A percentile compares a stretch with the other conserved stretches of the same genome.
Evolutionary conservation across 2,797 vertebrate genomes (phyloP).

Genomic region (Sarcoramphus papa): DNA sequence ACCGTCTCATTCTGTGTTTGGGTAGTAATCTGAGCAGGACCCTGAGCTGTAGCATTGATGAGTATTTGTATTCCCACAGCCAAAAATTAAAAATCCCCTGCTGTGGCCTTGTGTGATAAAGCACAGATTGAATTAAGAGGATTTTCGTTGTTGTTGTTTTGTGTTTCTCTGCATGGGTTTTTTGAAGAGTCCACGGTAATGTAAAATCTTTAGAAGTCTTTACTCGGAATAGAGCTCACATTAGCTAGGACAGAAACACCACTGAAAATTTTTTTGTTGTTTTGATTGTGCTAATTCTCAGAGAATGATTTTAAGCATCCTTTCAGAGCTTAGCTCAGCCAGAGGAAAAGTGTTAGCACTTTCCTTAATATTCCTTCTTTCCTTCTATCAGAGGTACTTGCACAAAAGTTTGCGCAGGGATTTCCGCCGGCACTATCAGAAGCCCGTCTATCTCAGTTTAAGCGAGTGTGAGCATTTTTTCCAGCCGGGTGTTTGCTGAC

Average conservation of each 20-base stretch:
- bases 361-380: not conserved
- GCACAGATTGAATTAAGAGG: slow-evolving; percentile 46
- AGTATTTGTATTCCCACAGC: slow-evolving; percentile 33
- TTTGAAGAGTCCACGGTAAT: not conserved
- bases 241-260: not conserved
- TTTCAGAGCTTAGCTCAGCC: not conserved
- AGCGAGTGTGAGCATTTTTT: not conserved
- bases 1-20: not conserved
- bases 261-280: not conserved
- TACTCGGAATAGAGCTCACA: not conserved
- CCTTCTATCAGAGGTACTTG: not conserved
- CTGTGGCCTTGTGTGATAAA: not conserved
- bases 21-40: not conserved
- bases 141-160: slow-evolving; percentile 21
- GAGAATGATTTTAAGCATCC: not conserved
- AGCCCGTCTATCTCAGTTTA: not conserved
- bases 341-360: not conserved
- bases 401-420: not conserved
- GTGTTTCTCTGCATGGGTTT: slow-evolving; percentile 10
- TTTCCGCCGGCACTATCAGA: not conserved
- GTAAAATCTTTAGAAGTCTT: slow-evolving; percentile 8
- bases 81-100: slow-evolving; percentile 22
- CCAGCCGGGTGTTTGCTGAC: not conserved
- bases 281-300: not conserved
- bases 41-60: not conserved